Evolutionary conservation across 2,113 vertebrate species (phyloP).

Genomic region (Phaethon lepturus): DNA sequence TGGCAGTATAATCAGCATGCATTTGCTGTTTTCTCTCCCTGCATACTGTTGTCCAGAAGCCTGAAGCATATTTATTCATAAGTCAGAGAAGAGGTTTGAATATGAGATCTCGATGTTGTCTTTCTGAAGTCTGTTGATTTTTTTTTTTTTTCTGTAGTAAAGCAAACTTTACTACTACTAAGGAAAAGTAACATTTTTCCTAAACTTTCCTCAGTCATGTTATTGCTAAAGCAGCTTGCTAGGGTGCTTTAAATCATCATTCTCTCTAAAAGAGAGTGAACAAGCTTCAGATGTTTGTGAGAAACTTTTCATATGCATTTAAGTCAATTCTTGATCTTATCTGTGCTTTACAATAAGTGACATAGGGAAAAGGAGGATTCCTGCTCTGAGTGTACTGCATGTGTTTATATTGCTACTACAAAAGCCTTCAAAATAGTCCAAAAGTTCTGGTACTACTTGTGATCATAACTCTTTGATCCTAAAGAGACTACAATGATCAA

Average conservation of each 20-base stretch:
- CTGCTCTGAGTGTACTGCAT: neutral
- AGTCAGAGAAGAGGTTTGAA: neutral
- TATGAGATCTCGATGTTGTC: neutral
- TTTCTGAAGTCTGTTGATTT: neutral
- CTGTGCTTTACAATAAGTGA: neutral
- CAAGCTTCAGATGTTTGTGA: neutral
- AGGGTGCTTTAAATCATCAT: neutral
- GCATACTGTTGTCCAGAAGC: neutral
- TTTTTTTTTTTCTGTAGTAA: neutral
- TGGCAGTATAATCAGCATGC: neutral
- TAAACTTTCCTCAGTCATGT: neutral
- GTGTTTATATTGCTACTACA: neutral
- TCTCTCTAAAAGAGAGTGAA: neutral
- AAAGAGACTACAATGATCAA: neutral
- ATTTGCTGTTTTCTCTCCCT: neutral
- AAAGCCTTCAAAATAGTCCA: neutral
- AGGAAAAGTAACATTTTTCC: neutral
- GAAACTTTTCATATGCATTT: neutral
- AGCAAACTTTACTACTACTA: neutral
- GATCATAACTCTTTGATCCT: neutral
- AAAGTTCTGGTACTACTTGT: neutral
- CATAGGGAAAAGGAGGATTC: neutral
- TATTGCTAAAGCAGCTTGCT: neutral
- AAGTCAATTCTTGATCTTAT: neutral
- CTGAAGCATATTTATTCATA: neutral